These are phyloP conservation scores for Zoanthus solanderi DNA, from an alignment of 92 coral and sea anemone genomes.

Conservation along the genomic window DNA sequence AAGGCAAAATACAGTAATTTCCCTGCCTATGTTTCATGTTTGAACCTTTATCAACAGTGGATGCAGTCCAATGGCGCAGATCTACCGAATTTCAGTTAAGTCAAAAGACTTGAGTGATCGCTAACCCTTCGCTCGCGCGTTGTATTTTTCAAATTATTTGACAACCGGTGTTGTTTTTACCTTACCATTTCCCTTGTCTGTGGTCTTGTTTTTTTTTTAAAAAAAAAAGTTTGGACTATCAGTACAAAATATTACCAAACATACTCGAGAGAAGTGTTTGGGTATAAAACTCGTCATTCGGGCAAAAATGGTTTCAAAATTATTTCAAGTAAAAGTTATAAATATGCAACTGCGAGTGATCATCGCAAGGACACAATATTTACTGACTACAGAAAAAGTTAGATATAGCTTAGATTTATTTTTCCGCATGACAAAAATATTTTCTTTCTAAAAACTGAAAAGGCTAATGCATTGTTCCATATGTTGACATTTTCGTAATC, in stretches of 20 bases:
- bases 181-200: constrained; percentile 2
- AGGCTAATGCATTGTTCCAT: constrained; percentile 8
- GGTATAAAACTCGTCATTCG: background rate
- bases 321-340: background rate
- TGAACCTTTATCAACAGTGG: constrained; percentile 3
- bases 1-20: constrained; percentile 15
- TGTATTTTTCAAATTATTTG: background rate
- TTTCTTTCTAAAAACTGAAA: constrained; percentile 1
- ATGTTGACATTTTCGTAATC: background rate
- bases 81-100: constrained; percentile 11
- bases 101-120: constrained; percentile 5
- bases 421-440: constrained; percentile 3
- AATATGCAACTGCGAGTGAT: constrained; percentile 1
- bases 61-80: background rate
- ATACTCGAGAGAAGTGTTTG: constrained; percentile 9
- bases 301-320: background rate
- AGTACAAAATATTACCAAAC: constrained; percentile 15
- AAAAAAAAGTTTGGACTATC: background rate
- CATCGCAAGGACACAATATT: background rate
- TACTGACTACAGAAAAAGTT: background rate
- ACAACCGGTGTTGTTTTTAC: background rate
- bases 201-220: background rate
- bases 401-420: constrained; percentile 19
- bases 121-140: background rate
- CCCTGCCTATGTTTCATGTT: background rate